These are phyloP conservation scores for Zosterops lateralis DNA, from an alignment of 2,113 vertebrate genomes.

Conservation along the genomic window DNA sequence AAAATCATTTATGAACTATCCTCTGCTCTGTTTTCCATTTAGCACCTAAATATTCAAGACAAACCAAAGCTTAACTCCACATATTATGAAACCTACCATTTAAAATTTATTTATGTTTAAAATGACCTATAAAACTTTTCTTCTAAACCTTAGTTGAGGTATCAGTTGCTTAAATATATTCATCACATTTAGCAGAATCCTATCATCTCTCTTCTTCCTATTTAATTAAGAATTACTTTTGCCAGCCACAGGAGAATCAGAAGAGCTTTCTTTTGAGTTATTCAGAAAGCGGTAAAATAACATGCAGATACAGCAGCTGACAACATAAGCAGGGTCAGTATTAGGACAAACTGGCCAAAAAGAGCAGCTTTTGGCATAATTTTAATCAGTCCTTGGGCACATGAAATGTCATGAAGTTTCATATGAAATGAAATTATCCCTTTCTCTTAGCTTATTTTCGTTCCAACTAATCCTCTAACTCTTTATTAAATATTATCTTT, in stretches of 20 bases:
- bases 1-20: conserved; percentile 15
- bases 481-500: conserved; percentile 83
- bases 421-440: conserved; percentile 73
- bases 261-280: conserved; percentile 64
- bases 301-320: conserved; percentile 30
- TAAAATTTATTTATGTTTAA: conserved; percentile 70
- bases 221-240: conserved; percentile 71
- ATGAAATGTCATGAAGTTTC: conserved; percentile 73
- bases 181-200: conserved; percentile 66
- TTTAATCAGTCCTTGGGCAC: conserved; percentile 69
- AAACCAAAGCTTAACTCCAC: conserved; percentile 62
- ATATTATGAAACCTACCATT: conserved; percentile 61
- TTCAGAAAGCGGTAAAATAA: conserved; percentile 55
- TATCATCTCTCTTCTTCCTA: conserved; percentile 61
- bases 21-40: conserved; percentile 27
- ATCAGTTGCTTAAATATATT: conserved; percentile 69
- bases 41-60: conserved; percentile 57
- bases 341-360: conserved; percentile 45
- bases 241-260: conserved; percentile 60
- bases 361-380: conserved; percentile 55
- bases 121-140: conserved; percentile 35
- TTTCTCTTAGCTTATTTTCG: conserved; percentile 75
- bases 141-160: conserved; percentile 51
- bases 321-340: conserved; percentile 45
- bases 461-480: conserved; percentile 72